Evolutionary conservation across 2,113 vertebrate genomes (phyloP), one percentile per base, ranked within the genome.

Genomic region (Apodemus sylvaticus): DNA sequence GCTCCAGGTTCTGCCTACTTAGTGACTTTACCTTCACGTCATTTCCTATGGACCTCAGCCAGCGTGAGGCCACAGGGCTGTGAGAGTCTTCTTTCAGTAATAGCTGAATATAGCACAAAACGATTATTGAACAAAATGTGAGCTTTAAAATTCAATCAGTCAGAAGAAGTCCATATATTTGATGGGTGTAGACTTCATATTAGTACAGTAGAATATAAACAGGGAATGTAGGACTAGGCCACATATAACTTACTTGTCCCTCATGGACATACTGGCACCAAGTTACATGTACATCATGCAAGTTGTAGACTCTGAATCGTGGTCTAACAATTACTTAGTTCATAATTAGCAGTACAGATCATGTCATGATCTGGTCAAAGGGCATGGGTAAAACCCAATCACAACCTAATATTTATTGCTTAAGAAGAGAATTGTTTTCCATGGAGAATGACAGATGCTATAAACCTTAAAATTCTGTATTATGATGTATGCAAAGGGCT

Each of bases 361-460:
- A 55, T 42, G 22, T 62, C 2, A 29, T 45, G 53, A 24, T 9
- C 45, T 86, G 11, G 39, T 34, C 42, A 24, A 9, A 81, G 42
- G 39, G 83, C 45, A 45, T 36, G 3, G 60, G 36, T 60, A 89
- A 83, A 90, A 14, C 31, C 34, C 22, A 51, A 58, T 62, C 24
- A 82, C 16, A 88, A 93, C 17, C 17, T 68, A 71, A 88, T 36
- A 68, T 92, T 22, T 48, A 14, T 73, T 96, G 90, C 64, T 88
- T 7, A 90, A 77, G 42, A 91, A 45, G 39, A 86, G 16, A 82
- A 55, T 51, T 79, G 3, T 92, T 86, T 53, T 87, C 39, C 48
- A 22, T 51, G 45, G 45, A 93, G 16, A 34, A 51, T 71, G 29
- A 29, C 10, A 29, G 70, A 71, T 86, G 26, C 11, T 81, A 55